Conservation (phyloP, 2,888 invertebrate species). For the Amblyteles armatorius region DNA sequence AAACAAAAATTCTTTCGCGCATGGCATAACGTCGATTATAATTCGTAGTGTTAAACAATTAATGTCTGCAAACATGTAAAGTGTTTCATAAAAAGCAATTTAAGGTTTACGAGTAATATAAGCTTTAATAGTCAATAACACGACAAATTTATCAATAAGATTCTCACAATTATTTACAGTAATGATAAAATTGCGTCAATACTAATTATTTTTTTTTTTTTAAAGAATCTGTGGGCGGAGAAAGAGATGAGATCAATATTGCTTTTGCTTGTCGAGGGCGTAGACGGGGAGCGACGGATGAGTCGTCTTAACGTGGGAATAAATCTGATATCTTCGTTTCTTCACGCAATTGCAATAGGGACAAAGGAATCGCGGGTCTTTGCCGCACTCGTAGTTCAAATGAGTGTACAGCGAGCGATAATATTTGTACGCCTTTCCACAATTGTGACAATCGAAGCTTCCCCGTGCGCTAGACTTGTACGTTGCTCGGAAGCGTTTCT, state of each 20-base stretch:
- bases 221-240: not conserved
- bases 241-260: not conserved
- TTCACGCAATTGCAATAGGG: slow-evolving; percentile 77
- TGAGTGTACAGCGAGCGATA: slow-evolving; percentile 87
- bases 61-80: not conserved
- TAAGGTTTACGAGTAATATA: not conserved
- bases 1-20: not conserved
- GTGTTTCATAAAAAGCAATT: not conserved
- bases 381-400: slow-evolving; percentile 81
- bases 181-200: not conserved
- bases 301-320: slow-evolving; percentile 76
- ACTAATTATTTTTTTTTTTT: not conserved
- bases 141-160: not conserved
- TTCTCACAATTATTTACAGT: slow-evolving; percentile 4
- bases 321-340: slow-evolving; percentile 77
- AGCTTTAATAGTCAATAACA: not conserved
- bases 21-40: not conserved
- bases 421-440: slow-evolving; percentile 86
- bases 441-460: slow-evolving; percentile 85
- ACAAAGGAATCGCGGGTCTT: slow-evolving; percentile 80
- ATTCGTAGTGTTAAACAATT: not conserved
- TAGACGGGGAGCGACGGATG: slow-evolving; percentile 74
- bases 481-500: not conserved
- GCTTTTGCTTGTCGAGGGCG: slow-evolving; percentile 75
- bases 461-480: slow-evolving; percentile 72